Evolutionary conservation across 1,140 invertebrate species (phyloP), one percentile per base, ranked within the genome.

Genomic region (Anastatus disparis): DNA sequence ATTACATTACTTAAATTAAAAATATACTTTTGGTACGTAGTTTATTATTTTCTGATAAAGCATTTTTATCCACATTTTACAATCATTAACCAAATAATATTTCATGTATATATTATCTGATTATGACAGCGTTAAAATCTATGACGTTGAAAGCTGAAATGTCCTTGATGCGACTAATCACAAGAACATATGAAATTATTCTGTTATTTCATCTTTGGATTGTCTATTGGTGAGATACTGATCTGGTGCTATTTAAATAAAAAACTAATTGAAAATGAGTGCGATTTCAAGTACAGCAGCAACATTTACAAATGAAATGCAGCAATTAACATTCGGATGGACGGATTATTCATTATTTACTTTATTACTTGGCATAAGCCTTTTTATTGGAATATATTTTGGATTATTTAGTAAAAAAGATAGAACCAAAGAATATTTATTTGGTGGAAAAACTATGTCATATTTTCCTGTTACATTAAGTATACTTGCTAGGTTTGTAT

Each of bases 391-490:
- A 0, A 83, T 95, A 1, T 94, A 93, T 83, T 94, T 94, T 82
- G 94, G 91, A 1, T 94, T 91, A 77, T 92, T 91, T 77, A 90
- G 91, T 7, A 93, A 93, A 75, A 92, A 94, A 77, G 91, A 93
- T 64, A 92, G 90, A 0, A 91, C 91, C 0, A 85, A 90, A 0
- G 93, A 95, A 70, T 95, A 95, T 77, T 85, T 96, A 15, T 90
- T 95, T 87, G 94, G 92, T 6, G 93, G 93, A 7, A 91, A 93
- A 77, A 91, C 89, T 0, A 94, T 96, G 93, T 89, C 89, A 9
- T 89, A 92, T 70, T 90, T 94, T 77, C 93, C 93, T 0, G 91
- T 94, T 58, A 91, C 92, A 12, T 92, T 94, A 89, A 94, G 92
- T 20, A 78, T 94, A 17, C 90, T 93, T 72, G 92, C 94, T 52